A percentile compares a stretch with the other conserved stretches of the same genome.
Evolutionary conservation across 2,888 invertebrate species (phyloP).

Genomic region (Eurois occulta): DNA sequence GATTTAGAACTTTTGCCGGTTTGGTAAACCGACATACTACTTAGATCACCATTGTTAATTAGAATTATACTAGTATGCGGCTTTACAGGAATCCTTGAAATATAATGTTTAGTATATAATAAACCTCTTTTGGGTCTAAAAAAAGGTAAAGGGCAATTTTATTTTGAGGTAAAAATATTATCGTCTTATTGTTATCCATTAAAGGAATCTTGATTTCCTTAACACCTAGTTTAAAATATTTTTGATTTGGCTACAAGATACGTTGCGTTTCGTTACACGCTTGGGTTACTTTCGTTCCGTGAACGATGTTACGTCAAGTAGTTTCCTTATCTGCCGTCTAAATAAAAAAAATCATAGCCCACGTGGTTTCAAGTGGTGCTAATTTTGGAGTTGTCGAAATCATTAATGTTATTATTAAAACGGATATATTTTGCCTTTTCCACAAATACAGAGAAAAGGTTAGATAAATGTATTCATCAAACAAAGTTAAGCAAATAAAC

Average conservation of each 20-base stretch:
- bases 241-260: constrained; percentile 33
- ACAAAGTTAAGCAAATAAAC: constrained; percentile 22
- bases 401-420: constrained; percentile 3
- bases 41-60: neutral
- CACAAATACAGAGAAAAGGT: neutral
- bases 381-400: constrained; percentile 23
- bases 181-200: constrained; percentile 24
- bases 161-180: neutral
- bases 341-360: constrained; percentile 35
- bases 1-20: neutral
- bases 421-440: neutral
- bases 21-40: neutral
- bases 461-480: constrained; percentile 1
- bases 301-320: constrained; percentile 46
- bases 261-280: constrained; percentile 47
- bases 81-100: neutral
- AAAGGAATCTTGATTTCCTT: constrained; percentile 13
- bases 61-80: neutral
- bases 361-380: constrained; percentile 38
- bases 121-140: neutral
- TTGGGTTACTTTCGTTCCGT: constrained; percentile 39
- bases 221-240: constrained; percentile 44
- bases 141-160: neutral
- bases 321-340: constrained; percentile 36
- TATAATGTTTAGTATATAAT: too few species aligned